Conservation (phyloP, 2,888 invertebrate genomes). For the Eucera pruinosa region DNA sequence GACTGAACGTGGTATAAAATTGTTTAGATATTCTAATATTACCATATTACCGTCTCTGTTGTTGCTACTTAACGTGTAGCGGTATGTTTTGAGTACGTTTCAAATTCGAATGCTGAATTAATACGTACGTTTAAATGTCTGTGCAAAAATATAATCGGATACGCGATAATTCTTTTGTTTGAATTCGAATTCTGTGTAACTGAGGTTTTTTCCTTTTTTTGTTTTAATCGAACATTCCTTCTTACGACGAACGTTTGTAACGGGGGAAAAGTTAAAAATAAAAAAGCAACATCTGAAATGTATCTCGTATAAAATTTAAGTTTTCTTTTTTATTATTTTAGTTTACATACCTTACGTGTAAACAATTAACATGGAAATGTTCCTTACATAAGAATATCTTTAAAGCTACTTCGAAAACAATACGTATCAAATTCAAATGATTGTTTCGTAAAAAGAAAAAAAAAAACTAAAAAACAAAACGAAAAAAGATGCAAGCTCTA, state of each 20-base stretch:
- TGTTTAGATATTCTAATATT: slow-evolving; percentile 1
- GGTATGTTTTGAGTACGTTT: too few relatives aligned
- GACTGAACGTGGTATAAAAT: not conserved
- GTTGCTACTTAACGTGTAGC: too few relatives aligned
- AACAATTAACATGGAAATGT: not conserved
- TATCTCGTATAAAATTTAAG: not conserved
- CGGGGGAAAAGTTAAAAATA: not conserved
- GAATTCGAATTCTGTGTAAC: too few relatives aligned
- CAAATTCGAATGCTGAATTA: too few relatives aligned
- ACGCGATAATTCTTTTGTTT: too few relatives aligned
- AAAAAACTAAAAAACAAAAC: not conserved
- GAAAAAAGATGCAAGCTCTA: slow-evolving; percentile 1
- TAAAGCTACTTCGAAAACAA: not conserved
- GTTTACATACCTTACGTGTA: not conserved
- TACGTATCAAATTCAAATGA: not conserved
- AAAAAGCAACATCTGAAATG: not conserved
- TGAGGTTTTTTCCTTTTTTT: too few relatives aligned
- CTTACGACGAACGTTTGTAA: not conserved
- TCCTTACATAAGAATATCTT: not conserved
- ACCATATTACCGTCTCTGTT: too few relatives aligned
- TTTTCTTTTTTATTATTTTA: slow-evolving; percentile 9
- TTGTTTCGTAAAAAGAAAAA: not conserved
- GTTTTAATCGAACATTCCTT: not conserved
- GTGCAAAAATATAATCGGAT: too few relatives aligned
- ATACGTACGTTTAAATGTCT: too few relatives aligned